phyloP scores from a whole-genome alignment of 1,140 invertebrate genomes.

The Ruditapes philippinarum region DNA sequence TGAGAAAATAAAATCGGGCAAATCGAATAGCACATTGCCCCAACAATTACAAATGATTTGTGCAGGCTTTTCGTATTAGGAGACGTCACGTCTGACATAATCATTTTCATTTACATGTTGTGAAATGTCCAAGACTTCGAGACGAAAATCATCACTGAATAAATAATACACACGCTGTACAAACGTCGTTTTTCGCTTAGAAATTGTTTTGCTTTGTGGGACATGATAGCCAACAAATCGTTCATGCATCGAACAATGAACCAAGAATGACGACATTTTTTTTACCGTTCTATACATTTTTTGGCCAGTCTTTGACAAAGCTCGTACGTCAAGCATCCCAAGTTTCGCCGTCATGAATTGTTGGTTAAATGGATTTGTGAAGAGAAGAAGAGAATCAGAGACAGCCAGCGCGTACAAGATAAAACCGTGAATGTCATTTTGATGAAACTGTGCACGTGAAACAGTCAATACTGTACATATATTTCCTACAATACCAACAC shows the following conservation, averaged over 20 bases:
- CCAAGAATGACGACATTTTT: constrained; percentile 10
- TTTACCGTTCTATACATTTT: constrained; percentile 3
- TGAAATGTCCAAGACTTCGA: neutral
- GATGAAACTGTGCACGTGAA: constrained; percentile 3
- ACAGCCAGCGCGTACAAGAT: constrained; percentile 22
- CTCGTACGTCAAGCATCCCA: neutral
- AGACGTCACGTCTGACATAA: neutral
- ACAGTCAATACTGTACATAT: neutral
- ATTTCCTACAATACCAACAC: constrained; percentile 21
- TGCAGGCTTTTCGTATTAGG: neutral
- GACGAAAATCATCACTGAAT: neutral
- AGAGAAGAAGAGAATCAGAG: constrained; percentile 12
- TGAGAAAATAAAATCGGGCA: neutral
- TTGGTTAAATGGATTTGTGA: constrained; percentile 38
- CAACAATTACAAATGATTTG: neutral
- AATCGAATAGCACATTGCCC: neutral
- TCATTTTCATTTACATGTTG: neutral
- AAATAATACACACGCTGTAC: neutral
- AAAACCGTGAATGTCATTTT: neutral
- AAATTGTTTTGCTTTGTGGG: neutral
- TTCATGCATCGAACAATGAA: neutral
- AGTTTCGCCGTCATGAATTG: constrained; percentile 7
- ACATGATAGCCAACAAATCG: constrained; percentile 7
- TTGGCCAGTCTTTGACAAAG: neutral
- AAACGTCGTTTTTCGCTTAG: neutral